These are phyloP conservation scores for Narcine bancroftii DNA, from an alignment of 2,113 vertebrate species.

Conservation along the genomic window DNA sequence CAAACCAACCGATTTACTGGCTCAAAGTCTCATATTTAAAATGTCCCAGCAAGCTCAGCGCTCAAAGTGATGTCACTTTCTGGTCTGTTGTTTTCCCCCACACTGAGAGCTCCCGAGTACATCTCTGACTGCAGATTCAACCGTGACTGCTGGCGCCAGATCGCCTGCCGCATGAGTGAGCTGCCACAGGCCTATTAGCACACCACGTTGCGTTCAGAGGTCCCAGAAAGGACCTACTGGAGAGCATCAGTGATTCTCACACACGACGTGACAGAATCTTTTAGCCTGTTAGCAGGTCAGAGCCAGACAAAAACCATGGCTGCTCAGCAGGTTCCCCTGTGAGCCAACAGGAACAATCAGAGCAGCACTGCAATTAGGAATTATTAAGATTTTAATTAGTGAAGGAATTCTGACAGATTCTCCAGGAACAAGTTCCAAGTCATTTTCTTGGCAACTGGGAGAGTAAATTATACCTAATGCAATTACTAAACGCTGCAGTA, in stretches of 20 bases:
- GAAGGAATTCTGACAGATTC: background rate
- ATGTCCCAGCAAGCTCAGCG: no score
- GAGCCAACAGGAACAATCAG: background rate
- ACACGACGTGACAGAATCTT: background rate
- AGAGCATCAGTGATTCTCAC: background rate
- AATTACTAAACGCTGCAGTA: background rate
- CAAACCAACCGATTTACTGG: no score
- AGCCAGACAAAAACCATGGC: background rate
- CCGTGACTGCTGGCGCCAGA: no score
- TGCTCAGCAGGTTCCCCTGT: constrained; percentile 11
- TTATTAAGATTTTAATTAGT: constrained; percentile 20
- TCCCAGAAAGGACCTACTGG: background rate
- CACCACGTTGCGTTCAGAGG: background rate
- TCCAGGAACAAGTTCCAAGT: background rate
- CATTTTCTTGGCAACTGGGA: background rate
- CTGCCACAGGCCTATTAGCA: no score
- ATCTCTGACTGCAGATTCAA: no score
- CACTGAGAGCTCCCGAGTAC: no score
- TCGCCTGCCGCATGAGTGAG: no score
- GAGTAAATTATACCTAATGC: background rate
- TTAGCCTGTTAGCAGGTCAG: background rate
- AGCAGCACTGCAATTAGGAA: background rate
- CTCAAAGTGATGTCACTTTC: no score
- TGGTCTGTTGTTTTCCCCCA: no score
- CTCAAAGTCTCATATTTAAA: no score